phyloP scores from a whole-genome alignment of 2,888 invertebrate species.

The Entomobrya multifasciata region DNA sequence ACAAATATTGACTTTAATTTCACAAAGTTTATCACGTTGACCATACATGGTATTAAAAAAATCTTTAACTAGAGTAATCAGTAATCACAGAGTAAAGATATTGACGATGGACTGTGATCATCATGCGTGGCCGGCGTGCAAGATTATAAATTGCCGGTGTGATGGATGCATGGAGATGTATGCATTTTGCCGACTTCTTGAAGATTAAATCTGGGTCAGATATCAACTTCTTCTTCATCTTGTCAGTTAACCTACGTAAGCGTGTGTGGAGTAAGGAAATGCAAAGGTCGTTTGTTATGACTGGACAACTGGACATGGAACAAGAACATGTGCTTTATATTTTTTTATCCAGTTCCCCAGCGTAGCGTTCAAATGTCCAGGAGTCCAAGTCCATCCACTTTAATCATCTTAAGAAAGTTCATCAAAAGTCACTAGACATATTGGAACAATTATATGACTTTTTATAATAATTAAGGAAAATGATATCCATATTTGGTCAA shows the following conservation, averaged over 20 bases:
- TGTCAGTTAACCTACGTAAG: too few relatives aligned
- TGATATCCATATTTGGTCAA: neutral
- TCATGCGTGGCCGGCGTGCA: slow-evolving; percentile 5
- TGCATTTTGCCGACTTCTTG: neutral
- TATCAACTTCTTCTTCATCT: neutral
- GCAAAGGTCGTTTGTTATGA: slow-evolving; percentile 19
- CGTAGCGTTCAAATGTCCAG: slow-evolving; percentile 21
- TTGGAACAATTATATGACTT: too few relatives aligned
- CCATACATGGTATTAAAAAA: slow-evolving; percentile 68
- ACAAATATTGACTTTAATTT: neutral
- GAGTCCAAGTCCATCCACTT: neutral
- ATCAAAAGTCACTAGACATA: neutral
- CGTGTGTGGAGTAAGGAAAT: neutral
- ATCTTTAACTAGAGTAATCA: neutral
- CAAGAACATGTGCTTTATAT: neutral
- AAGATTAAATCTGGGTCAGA: neutral
- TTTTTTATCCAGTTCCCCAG: neutral
- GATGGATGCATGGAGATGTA: neutral
- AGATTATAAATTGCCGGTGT: slow-evolving; percentile 17
- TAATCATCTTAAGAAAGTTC: neutral
- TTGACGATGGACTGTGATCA: slow-evolving; percentile 38
- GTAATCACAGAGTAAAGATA: too few relatives aligned
- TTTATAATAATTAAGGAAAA: neutral
- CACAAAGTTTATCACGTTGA: slow-evolving; percentile 47
- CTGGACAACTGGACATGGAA: neutral